Base-by-base conservation (phyloP, 2,888 invertebrate genomes). In the Biston stratarius region DNA sequence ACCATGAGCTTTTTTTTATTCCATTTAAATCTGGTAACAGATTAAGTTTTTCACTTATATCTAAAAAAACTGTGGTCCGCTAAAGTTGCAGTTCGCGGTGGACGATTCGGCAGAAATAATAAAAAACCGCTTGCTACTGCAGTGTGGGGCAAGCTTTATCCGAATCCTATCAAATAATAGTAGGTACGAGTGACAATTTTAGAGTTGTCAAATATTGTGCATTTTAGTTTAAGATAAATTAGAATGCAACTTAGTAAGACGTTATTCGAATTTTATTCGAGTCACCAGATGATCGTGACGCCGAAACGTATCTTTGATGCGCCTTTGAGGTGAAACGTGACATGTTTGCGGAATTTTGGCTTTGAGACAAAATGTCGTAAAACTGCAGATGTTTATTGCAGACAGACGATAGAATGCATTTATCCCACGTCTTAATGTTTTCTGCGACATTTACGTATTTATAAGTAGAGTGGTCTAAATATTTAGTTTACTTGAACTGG, bases 211-310 rank as follows among this genome's bases (percentile, higher is more conserved):
- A 8, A 24, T 10, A 24, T 14, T 0, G 15, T 9, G 9, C 15
- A 38, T 38, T 38, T 5, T 38, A 8, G 38, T 38, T 38, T 9
- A 48, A 48, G 14, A 24, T 5, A 24, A 24, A 24, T 24, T 24
- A 1, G 24, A 6, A 36, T 51, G 51, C 51, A 51, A 51, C 51
- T 34, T 45, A 47, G 45, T 57, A 57, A 56, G 33, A n/a, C 15
- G 15, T 34, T 47, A 10, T 11, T 24, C 14, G 48, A 47, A 3
- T 15, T 6, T 34, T 47, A 10, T 11, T 24, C 14, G 48, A 47
- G 3, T 36, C 6, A 36, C 80, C 77, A 76, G 76, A 77, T 77
- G 77, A 69, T 74, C 74, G 74, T 70, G 77, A 83, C 77, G 80
- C 74, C 74, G 45, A 47, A 57, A 57, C 11, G 57, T 48, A 48